Evolutionary conservation across 2,113 vertebrate species (phyloP).

Genomic region (Thamnophis sirtalis): DNA sequence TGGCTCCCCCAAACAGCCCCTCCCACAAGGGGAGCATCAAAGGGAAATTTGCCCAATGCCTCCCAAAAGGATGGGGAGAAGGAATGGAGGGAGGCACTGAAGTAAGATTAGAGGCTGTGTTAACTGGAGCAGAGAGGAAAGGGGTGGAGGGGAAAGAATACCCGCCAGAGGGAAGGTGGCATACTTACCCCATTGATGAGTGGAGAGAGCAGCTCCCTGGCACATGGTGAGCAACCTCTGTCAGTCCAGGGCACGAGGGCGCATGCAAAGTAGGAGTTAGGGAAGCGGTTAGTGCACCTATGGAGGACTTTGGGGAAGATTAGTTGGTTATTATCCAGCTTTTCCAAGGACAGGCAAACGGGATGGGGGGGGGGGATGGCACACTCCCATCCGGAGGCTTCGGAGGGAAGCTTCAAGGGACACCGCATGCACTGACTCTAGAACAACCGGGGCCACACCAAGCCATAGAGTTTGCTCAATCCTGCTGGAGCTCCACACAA

Average conservation of each 20-base stretch:
- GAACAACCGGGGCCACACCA: neutral
- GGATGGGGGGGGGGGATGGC: neutral
- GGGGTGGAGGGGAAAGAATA: constrained; percentile 8
- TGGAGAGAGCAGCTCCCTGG: rapidly evolving
- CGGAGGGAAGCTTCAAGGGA: neutral
- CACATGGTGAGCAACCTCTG: neutral
- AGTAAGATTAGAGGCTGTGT: neutral
- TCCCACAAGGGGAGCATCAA: neutral
- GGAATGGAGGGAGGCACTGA: constrained; percentile 50
- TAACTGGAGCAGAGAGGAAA: constrained; percentile 47
- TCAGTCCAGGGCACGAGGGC: rapidly evolving
- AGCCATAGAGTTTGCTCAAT: neutral
- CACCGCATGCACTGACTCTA: neutral
- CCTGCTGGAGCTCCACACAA: neutral
- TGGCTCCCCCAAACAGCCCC: neutral
- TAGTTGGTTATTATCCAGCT: constrained; percentile 40
- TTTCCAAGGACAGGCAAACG: neutral
- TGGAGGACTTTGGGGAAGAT: constrained; percentile 27
- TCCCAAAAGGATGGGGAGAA: constrained; percentile 42
- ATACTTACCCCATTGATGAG: neutral
- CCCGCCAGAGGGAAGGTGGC: neutral
- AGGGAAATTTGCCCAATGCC: constrained; percentile 24
- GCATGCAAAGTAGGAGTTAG: constrained; percentile 39
- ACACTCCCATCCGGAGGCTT: neutral
- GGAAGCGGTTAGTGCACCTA: neutral